phyloP scores from a whole-genome alignment of 1,140 invertebrate species.

The Trinorchestia longiramus region DNA sequence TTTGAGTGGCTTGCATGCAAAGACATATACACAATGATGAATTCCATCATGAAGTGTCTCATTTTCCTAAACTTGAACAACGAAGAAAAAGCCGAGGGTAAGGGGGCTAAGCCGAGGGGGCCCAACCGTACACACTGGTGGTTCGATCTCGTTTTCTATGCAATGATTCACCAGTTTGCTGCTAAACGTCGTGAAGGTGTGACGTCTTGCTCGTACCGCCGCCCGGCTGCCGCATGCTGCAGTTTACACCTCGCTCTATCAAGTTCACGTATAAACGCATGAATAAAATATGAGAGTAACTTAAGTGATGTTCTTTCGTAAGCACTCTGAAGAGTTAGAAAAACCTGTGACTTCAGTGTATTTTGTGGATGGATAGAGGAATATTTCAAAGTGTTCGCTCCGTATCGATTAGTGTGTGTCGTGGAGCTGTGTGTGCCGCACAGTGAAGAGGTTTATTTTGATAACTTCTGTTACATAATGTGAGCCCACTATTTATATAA shows the following conservation, averaged over 20 bases:
- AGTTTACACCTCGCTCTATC: slow-evolving; percentile 31
- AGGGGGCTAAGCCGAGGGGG: neutral
- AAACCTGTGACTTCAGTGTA: neutral
- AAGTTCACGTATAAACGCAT: neutral
- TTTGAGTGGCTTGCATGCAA: too few relatives aligned
- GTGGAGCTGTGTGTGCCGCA: neutral
- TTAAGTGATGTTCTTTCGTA: neutral
- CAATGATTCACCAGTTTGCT: slow-evolving; percentile 46
- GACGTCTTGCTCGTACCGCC: slow-evolving; percentile 14
- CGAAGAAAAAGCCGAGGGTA: slow-evolving; percentile 12
- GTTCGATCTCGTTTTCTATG: slow-evolving; percentile 49
- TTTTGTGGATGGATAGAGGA: neutral
- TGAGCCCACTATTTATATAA: neutral
- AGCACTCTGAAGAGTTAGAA: neutral
- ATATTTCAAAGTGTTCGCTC: slow-evolving; percentile 32
- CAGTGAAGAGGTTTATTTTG: neutral
- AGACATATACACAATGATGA: too few relatives aligned
- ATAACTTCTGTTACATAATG: neutral
- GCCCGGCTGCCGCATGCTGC: neutral
- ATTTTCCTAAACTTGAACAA: neutral
- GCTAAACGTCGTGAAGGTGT: slow-evolving; percentile 43
- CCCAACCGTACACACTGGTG: neutral
- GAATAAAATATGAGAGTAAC: neutral
- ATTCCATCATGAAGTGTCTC: neutral
- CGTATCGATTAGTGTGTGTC: slow-evolving; percentile 29